Base-by-base conservation (phyloP, 92 coral and sea anemone species). In the Heliopora coerulea region DNA sequence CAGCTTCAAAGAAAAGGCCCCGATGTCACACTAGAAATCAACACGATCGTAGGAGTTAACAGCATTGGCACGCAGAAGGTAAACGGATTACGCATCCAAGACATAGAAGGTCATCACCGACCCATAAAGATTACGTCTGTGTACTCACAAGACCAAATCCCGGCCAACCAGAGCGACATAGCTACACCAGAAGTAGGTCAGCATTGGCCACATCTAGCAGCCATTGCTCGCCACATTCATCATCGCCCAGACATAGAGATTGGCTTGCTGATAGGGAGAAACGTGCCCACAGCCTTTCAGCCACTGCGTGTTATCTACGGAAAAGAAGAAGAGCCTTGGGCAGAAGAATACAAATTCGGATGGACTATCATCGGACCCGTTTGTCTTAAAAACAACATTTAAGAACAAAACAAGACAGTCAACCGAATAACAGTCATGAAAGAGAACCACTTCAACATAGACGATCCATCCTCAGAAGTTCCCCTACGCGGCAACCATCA, bases 291-390 rank as follows among this genome's bases (percentile, higher is more conserved):
- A 66, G 74, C 75, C 8, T 65, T 78, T 32, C 30, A 65, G 65
- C 87, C 89, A 0, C 66, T 74, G 13, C 75, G 58, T 12, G 54
- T 89, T 61, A 83, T 83, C 75, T 83, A 80, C 30, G 87, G 88
- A 30, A 63, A 46, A 8, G 90, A 79, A 12, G 63, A 83, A 20
- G 84, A 86, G 24, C 96, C 89, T 10, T 89, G 86, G 89, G 91
- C 96, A 0, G 91, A 89, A 75, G 68, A 82, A 21, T 82, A 86
- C 39, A 79, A 82, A 46, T 82, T 89, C 28, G 88, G 84, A 17
- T 83, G 96, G 88, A 86, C 87, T 17, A 79, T 89, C 28, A 86
- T 78, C n/a, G 96, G 91, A 4, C 73, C 49, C 20, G 88, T 89
- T 18, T 80, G 85, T 62, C 73, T 30, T n/a, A 84, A 78, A 18